A percentile compares a stretch with the other conserved stretches of the same genome.
Conservation (phyloP, 1,140 invertebrate genomes). For the Drosophila obscura region DNA sequence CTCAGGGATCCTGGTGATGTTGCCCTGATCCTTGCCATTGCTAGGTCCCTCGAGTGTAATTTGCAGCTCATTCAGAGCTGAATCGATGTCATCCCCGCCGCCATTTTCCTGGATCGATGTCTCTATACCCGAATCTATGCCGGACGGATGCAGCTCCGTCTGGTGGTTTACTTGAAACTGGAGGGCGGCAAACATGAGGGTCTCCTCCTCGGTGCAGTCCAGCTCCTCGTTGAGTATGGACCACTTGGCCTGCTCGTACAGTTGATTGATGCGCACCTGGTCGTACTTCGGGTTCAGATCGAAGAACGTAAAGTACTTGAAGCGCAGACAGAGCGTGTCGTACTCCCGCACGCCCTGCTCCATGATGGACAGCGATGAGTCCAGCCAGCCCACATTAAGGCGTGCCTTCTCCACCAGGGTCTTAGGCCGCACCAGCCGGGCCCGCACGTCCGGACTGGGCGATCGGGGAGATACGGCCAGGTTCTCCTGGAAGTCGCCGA, state of each 20-base stretch:
- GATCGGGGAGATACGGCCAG: constrained; percentile 91
- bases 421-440: constrained; percentile 93
- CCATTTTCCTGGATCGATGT: constrained; percentile 80
- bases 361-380: constrained; percentile 99
- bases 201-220: constrained; percentile 99
- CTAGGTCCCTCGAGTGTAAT: constrained; percentile 91
- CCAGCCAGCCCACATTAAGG: constrained; percentile 98
- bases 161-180: constrained; percentile 98
- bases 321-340: constrained; percentile 93
- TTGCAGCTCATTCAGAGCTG: constrained; percentile 94
- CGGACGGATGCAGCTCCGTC: constrained; percentile 88
- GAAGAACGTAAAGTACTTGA: constrained; percentile 97
- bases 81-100: constrained; percentile 90
- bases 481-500: constrained; percentile 90
- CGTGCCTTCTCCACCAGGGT: constrained; percentile 96
- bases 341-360: constrained; percentile 98
- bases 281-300: constrained; percentile 98
- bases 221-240: constrained; percentile 98
- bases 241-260: constrained; percentile 99
- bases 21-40: constrained; percentile 86
- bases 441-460: constrained; percentile 90
- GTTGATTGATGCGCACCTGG: constrained; percentile 97
- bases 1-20: constrained; percentile 95
- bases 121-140: constrained; percentile 79
- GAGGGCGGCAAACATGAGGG: constrained; percentile 98